Conservation (phyloP, 2,888 invertebrate species). For the Hirtodrosophila alboralis region DNA sequence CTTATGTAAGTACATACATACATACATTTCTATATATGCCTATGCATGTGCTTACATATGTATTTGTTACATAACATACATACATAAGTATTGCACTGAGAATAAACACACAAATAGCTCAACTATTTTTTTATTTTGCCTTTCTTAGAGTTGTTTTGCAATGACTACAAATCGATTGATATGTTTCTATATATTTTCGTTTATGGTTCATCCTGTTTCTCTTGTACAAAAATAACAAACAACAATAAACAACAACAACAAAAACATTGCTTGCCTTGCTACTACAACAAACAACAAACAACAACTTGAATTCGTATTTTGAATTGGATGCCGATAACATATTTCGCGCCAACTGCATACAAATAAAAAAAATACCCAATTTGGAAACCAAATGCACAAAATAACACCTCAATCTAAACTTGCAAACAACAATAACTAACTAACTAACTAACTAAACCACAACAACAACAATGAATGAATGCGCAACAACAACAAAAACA, state of each 20-base stretch:
- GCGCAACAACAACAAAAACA: slow-evolving; percentile 38
- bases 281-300: slow-evolving; percentile 49
- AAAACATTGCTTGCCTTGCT: slow-evolving; percentile 69
- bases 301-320: slow-evolving; percentile 45
- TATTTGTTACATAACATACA: too few relatives aligned
- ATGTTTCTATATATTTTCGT: slow-evolving; percentile 54
- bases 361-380: too few relatives aligned
- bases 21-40: too few relatives aligned
- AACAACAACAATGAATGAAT: slow-evolving; percentile 50
- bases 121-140: too few relatives aligned
- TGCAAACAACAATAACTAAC: slow-evolving; percentile 34
- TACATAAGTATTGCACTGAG: too few relatives aligned
- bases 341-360: slow-evolving; percentile 33
- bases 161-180: slow-evolving; percentile 57
- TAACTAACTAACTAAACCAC: slow-evolving; percentile 16
- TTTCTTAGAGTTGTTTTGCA: slow-evolving; percentile 44
- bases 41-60: too few relatives aligned
- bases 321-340: slow-evolving; percentile 47
- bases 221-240: slow-evolving; percentile 35
- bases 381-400: slow-evolving; percentile 50
- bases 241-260: slow-evolving; percentile 36
- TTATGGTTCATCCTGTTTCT: slow-evolving; percentile 45
- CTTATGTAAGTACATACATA: background rate
- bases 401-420: slow-evolving; percentile 21
- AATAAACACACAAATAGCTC: slow-evolving; percentile 14